Conservation (phyloP, 2,797 vertebrate genomes). For the Phoeniculus purpureus region DNA sequence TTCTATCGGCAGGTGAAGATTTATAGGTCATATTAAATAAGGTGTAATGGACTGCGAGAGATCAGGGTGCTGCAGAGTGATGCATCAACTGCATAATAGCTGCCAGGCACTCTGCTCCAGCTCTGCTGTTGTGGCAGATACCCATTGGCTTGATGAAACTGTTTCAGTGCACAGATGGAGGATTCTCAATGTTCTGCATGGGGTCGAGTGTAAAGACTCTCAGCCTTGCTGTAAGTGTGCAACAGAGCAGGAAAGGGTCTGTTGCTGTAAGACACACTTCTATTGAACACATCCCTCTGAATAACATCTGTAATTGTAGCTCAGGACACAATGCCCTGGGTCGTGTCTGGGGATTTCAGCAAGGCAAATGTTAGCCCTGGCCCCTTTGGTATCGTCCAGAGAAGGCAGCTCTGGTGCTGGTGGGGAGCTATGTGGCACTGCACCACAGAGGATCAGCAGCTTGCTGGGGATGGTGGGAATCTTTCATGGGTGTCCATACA, state of each 20-base stretch:
- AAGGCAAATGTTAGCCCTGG: neutral
- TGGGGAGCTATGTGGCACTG: neutral
- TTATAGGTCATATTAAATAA: neutral
- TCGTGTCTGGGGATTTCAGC: neutral
- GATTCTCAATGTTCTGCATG: neutral
- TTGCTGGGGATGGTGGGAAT: neutral
- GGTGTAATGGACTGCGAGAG: neutral
- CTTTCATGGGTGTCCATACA: neutral
- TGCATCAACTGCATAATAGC: neutral
- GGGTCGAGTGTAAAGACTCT: neutral
- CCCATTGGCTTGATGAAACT: neutral
- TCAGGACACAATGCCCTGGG: neutral
- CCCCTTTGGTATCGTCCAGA: accelerated
- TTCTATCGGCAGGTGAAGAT: neutral
- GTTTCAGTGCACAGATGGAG: neutral
- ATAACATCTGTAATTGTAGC: neutral
- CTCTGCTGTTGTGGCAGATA: accelerated
- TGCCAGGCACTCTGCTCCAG: neutral
- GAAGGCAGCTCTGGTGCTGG: neutral
- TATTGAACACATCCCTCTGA: accelerated
- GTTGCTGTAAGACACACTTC: neutral
- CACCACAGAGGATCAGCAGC: neutral
- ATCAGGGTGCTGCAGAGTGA: neutral
- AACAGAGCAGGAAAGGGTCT: neutral
- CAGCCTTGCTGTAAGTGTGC: neutral